phyloP scores from a whole-genome alignment of 2,888 invertebrate genomes.

The Metallyticus violacea region DNA sequence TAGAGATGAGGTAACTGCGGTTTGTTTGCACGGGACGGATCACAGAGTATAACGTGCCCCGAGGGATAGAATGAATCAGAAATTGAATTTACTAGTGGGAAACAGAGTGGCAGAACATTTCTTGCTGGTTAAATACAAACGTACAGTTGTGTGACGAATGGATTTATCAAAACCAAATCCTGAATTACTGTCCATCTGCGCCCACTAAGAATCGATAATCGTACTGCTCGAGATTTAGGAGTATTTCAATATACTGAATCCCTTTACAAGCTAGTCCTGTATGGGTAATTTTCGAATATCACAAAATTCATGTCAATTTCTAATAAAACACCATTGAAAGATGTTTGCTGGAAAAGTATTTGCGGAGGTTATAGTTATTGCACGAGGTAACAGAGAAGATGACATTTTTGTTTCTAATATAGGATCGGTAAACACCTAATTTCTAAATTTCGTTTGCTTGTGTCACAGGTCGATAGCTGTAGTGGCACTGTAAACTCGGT shows the following conservation, averaged over 20 bases:
- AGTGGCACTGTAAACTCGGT: too few relatives aligned
- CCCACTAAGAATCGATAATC: background rate
- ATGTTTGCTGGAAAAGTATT: too few relatives aligned
- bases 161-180: background rate
- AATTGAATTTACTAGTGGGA: background rate
- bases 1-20: background rate
- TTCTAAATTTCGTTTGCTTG: too few relatives aligned
- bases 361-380: too few relatives aligned
- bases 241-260: background rate
- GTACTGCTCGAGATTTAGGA: background rate
- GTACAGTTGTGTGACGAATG: background rate
- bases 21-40: background rate
- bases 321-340: too few relatives aligned
- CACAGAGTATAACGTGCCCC: background rate
- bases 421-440: too few relatives aligned
- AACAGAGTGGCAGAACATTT: background rate
- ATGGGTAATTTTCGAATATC: too few relatives aligned
- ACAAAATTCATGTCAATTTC: too few relatives aligned
- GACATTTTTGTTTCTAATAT: too few relatives aligned
- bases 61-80: background rate
- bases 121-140: background rate
- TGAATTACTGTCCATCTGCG: background rate
- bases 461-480: too few relatives aligned
- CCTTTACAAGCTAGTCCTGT: too few relatives aligned
- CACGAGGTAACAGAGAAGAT: too few relatives aligned